Evolutionary conservation across 1,140 invertebrate genomes (phyloP), one percentile per base, ranked within the genome.

Genomic region (Drosophila eugracilis): DNA sequence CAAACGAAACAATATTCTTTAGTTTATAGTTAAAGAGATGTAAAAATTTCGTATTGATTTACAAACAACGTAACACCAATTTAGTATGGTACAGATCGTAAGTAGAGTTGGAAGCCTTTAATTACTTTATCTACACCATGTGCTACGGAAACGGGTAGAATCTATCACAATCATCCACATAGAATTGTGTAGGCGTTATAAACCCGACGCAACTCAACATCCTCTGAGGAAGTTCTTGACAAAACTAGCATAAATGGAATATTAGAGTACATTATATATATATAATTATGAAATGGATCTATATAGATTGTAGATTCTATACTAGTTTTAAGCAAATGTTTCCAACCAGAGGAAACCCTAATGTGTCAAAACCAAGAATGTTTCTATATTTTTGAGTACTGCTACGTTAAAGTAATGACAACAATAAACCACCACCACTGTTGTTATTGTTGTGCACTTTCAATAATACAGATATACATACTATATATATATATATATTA

Each of bases 91-190:
- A 50, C 57, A 32, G 55, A 58, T 44, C 32, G 28, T 67, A 63
- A 54, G 65, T 47, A 50, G 50, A 72, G 41, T 65, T 65, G 34
- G 41, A 75, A 71, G 75, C 78, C 84, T 78, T 88, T 78, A 57
- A 88, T 83, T 88, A 88, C 83, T 88, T 88, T 88, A 88, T 88
- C 71, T 88, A 88, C 83, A 80, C 57, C 57, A 59, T 32, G 30
- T 59, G 57, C 54, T 47, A 24, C 30, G 34, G 48, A 45, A 65
- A 62, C 59, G 71, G 65, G 60, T 49, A 75, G 36, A 45, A 70
- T 55, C 52, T 57, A 47, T 57, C 63, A 59, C 41, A 58, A 57
- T 78, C 63, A 80, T 75, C 78, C 79, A 65, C 37, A 42, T 65
- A 70, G 44, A 55, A 67, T 48, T 71, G 67, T 69, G 49, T 69